phyloP scores from a whole-genome alignment of 2,888 invertebrate genomes.

The Orchesella flavescens region DNA sequence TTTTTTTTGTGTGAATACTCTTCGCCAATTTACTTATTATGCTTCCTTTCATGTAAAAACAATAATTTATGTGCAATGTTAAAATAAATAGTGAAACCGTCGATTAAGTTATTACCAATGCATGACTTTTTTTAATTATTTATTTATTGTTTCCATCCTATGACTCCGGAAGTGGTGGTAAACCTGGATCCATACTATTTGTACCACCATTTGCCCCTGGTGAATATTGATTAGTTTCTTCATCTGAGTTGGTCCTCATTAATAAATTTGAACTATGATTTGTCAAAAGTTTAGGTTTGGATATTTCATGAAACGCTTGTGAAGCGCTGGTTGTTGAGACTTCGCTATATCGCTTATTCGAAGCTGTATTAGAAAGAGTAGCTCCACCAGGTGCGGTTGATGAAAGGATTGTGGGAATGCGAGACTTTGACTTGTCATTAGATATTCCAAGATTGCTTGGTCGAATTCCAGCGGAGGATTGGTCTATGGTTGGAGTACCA shows the following conservation, averaged over 20 bases:
- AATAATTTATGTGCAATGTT: no score
- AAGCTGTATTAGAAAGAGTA: not conserved
- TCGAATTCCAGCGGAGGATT: not conserved
- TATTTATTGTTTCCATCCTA: no score
- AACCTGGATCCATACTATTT: no score
- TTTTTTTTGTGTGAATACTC: no score
- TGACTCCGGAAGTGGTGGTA: no score
- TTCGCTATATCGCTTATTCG: not conserved
- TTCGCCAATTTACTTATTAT: no score
- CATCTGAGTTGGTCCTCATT: not conserved
- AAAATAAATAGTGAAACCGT: no score
- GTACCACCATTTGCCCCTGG: no score
- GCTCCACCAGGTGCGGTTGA: not conserved
- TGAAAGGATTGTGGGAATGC: not conserved
- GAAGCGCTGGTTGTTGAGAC: not conserved
- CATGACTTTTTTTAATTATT: no score
- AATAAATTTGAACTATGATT: constrained; percentile 29
- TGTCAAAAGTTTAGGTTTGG: constrained; percentile 28
- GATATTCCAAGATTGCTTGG: not conserved
- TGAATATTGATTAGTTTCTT: not conserved
- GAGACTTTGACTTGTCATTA: not conserved
- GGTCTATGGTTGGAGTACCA: not conserved
- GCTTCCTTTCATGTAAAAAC: no score
- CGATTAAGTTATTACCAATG: not conserved
- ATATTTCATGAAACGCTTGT: constrained; percentile 26